Base-by-base conservation (phyloP, 2,888 invertebrate genomes). In the Kuschelorhynchus macadamiae region DNA sequence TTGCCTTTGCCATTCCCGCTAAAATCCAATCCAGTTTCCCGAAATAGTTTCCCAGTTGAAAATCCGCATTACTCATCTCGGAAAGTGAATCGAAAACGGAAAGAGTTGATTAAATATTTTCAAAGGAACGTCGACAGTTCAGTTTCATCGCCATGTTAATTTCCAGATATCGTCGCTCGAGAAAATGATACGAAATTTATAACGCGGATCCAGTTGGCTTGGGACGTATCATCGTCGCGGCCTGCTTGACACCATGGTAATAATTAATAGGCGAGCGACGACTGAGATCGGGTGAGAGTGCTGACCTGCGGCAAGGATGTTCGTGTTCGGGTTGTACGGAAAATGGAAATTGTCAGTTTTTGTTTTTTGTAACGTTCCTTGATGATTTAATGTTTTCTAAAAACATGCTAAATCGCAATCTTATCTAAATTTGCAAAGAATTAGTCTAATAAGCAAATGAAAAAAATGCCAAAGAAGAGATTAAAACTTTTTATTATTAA, bases 141-240 rank as follows among this genome's bases (percentile, higher is more conserved):
- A 64, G 67, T 72, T 71, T 77, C 77, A 74, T 71, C 77, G 72
- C 74, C 61, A 53, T 56, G 71, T 75, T 75, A 74, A 77, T 76
- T 76, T 72, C 73, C 69, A 71, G 69, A 63, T 67, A 72, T 72
- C 73, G 63, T 62, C 68, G 21, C 36, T 5, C 12, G 20, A 18
- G 36, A 20, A 53, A 53, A 39, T 33, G 41, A 20, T 53, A 18
- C 12, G 18, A 33, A 53, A 39, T 41, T 39, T 53, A 36, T 53
- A 12, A 33, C 14, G n/a, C n/a, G n/a, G 4, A 3, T 5, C 25
- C 25, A 7, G 25, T 25, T 7, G 25, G 25, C 25, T 7, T 3
- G n/a, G n/a, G n/a, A 25, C 25, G 59, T 46, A 49, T 61, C 52
- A 47, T 52, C 55, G 47, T 59, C 39, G 39, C 20, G 14, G 4